A percentile compares a stretch with the other conserved stretches of the same genome.
Evolutionary conservation across 2,888 invertebrate species (phyloP).

Genomic region (Athalia rosae): DNA sequence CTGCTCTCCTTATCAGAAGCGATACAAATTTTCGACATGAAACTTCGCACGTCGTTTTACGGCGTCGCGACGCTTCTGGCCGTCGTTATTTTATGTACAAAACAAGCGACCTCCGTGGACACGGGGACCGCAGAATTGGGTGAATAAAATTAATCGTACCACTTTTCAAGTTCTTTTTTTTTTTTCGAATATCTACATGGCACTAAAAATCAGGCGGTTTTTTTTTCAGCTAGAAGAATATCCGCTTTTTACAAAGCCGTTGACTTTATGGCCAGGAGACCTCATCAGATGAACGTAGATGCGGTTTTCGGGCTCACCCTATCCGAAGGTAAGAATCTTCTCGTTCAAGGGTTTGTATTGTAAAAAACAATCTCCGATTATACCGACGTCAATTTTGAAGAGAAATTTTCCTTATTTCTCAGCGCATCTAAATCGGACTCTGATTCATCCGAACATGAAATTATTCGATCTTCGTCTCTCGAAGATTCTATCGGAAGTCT

Average conservation of each 20-base stretch:
- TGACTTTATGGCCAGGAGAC: slow-evolving; percentile 64
- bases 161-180: no score
- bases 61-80: slow-evolving; percentile 1
- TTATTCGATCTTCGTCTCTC: slow-evolving; percentile 48
- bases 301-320: slow-evolving; percentile 69
- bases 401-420: not conserved
- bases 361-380: no score
- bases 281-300: slow-evolving; percentile 69
- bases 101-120: not conserved
- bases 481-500: slow-evolving; percentile 47
- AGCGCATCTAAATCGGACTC: slow-evolving; percentile 19
- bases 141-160: not conserved
- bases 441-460: slow-evolving; percentile 49
- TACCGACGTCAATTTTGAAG: not conserved
- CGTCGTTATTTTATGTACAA: slow-evolving; percentile 12
- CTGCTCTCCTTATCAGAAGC: slow-evolving; percentile 23
- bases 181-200: not conserved
- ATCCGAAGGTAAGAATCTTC: slow-evolving; percentile 65
- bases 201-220: not conserved
- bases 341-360: not conserved
- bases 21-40: slow-evolving; percentile 22
- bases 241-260: slow-evolving; percentile 59
- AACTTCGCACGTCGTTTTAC: slow-evolving; percentile 8
- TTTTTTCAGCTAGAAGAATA: slow-evolving; percentile 26
- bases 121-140: slow-evolving; percentile 5